phyloP scores from a whole-genome alignment of 2,888 invertebrate genomes.

The Drosophila helvetica region DNA sequence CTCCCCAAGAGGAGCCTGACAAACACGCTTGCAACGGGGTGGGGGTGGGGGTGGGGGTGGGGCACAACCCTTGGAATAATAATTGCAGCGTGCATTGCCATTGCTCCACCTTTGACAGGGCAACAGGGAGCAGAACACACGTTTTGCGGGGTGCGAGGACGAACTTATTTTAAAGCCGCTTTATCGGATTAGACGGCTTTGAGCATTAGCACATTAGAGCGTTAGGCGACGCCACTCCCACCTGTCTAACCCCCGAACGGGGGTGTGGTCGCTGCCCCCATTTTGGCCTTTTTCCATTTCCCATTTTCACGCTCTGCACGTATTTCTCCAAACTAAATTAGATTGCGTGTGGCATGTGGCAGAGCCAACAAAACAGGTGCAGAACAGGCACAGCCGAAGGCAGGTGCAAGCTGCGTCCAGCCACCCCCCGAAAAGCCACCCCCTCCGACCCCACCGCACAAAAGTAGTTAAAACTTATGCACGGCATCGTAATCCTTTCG shows the following conservation, averaged over 20 bases:
- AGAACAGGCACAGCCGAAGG: slow-evolving; percentile 9
- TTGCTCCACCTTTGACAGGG: slow-evolving; percentile 16
- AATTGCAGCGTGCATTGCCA: slow-evolving; percentile 31
- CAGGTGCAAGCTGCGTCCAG: slow-evolving; percentile 64
- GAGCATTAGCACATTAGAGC: slow-evolving; percentile 15
- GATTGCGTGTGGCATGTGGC: slow-evolving; percentile 73
- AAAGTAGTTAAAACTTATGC: slow-evolving; percentile 19
- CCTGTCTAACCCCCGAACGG: slow-evolving; percentile 22
- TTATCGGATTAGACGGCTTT: slow-evolving; percentile 32
- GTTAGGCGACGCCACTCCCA: slow-evolving; percentile 16
- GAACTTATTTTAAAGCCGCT: slow-evolving; percentile 9
- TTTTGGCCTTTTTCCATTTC: slow-evolving; percentile 27
- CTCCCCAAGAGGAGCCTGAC: slow-evolving; percentile 34
- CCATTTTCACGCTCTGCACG: slow-evolving; percentile 64
- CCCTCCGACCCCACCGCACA: slow-evolving; percentile 19
- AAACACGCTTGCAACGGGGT: not conserved
- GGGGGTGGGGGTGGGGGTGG: not conserved
- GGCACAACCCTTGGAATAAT: slow-evolving; percentile 40
- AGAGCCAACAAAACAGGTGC: slow-evolving; percentile 5
- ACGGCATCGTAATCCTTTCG: slow-evolving; percentile 28
- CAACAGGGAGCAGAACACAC: not conserved
- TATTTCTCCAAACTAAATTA: slow-evolving; percentile 60
- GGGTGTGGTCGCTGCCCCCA: slow-evolving; percentile 39
- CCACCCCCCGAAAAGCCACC: not conserved
- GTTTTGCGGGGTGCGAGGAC: no score